A percentile compares a stretch with the other conserved stretches of the same genome.
phyloP scores from a whole-genome alignment of 2,797 vertebrate species.

The Ctenosaura bakeri region DNA sequence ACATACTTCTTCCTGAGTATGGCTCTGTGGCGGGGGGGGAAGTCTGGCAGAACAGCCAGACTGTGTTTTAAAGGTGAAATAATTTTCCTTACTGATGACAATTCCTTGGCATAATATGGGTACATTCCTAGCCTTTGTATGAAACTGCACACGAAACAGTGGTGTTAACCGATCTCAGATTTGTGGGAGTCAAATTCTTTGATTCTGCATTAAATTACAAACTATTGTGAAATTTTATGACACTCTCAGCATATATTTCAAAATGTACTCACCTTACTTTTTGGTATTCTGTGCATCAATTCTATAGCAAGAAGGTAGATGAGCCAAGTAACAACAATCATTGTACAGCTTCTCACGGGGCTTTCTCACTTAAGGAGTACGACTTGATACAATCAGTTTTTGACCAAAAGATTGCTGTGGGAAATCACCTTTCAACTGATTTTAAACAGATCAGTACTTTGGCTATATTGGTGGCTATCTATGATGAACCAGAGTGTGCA shows the following conservation, averaged over 20 bases:
- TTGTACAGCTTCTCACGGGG: conserved; percentile 43
- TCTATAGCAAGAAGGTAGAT: conserved; percentile 72
- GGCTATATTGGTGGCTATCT: conserved; percentile 37
- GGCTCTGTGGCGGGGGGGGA: no score
- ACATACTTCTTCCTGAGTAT: not conserved
- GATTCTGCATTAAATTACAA: conserved; percentile 10
- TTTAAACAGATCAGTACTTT: conserved; percentile 39
- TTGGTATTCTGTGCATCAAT: conserved; percentile 14
- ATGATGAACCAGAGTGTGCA: conserved; percentile 28
- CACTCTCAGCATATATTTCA: not conserved
- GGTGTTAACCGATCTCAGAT: not conserved
- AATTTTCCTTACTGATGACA: not conserved
- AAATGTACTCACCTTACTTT: conserved; percentile 22
- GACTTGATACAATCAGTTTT: conserved; percentile 10
- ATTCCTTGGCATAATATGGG: not conserved
- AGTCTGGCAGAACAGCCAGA: not conserved
- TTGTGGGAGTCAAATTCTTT: not conserved
- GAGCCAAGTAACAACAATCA: conserved; percentile 72
- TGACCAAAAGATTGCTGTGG: conserved; percentile 28
- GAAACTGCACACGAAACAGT: not conserved
- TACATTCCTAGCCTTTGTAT: not conserved
- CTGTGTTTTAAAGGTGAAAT: not conserved
- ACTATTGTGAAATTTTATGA: not conserved
- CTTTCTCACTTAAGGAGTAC: not conserved
- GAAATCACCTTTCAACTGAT: conserved; percentile 48